Base-by-base conservation (phyloP, 1,140 invertebrate species). In the Megalonaias nervosa region DNA sequence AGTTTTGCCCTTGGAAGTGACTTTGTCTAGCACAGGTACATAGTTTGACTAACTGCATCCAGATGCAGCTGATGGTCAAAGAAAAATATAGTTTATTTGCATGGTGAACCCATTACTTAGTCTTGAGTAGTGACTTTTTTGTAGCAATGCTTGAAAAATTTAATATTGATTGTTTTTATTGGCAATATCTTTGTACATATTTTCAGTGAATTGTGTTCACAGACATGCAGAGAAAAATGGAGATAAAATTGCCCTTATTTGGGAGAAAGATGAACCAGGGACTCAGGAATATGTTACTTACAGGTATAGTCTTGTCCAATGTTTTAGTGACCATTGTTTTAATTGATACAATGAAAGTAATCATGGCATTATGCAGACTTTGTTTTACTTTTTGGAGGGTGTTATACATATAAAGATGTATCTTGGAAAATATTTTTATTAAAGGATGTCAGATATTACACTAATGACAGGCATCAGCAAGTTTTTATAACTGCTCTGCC, bases 241-340 rank as follows among this genome's bases (percentile, higher is more conserved):
- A 9, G 86, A 93, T 70, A 77, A 87, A 60, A 79, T 90, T 58
- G 93, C 93, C 19, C 79, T 93, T 9, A 92, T 93, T 72, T 93
- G 92, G 91, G 93, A 93, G 80, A 91, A 92, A 84, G 92, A 93
- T 89, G 92, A 93, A 80, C 92, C 92, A n/a, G 90, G 89, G 1
- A 82, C 87, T 72, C 83, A 91, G 55, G 88, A 91, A 81, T 84
- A 82, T 67, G 84, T 92, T 26, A 90, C 92, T 4, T 93, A 92
- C 84, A 87, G 81, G 88, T 90, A 86, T 12, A 70, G 16, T 61
- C 57, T 0, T 58, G 16, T 75, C 70, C 56, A n/a, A 4, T 19
- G 21, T 19, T 68, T 67, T 71, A 19, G 16, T 48, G 58, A 59
- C 15, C n/a, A 12, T 26, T 59, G 23, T 23, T 31, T 31, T 31